These are phyloP conservation scores for Stomatorhinus walkeri DNA, from an alignment of 2,797 vertebrate genomes.

Conservation along the genomic window DNA sequence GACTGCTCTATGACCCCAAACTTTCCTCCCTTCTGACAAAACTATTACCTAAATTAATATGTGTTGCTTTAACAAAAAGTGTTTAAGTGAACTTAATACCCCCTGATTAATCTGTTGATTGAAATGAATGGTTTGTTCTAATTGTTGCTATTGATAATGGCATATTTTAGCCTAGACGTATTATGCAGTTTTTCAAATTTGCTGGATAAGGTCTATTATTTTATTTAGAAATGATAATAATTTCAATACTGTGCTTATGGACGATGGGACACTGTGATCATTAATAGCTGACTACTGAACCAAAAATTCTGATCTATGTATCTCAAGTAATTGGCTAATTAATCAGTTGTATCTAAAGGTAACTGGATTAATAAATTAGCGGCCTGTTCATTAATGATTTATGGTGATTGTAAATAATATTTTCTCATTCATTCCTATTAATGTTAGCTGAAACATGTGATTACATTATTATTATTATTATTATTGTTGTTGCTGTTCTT, in stretches of 20 bases:
- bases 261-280: neutral
- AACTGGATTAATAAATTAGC: neutral
- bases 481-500: neutral
- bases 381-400: neutral
- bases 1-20: neutral
- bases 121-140: neutral
- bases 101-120: neutral
- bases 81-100: neutral
- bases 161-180: neutral
- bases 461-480: neutral
- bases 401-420: neutral
- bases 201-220: neutral
- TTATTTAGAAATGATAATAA: neutral
- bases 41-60: neutral
- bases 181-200: neutral
- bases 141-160: neutral
- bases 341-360: neutral
- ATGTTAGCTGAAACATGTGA: neutral
- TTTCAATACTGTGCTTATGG: neutral
- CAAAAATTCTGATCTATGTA: neutral
- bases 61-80: neutral
- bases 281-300: neutral
- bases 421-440: neutral
- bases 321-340: neutral
- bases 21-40: neutral